Conservation (phyloP, 2,113 vertebrate genomes). For the Microtus richardsoni region DNA sequence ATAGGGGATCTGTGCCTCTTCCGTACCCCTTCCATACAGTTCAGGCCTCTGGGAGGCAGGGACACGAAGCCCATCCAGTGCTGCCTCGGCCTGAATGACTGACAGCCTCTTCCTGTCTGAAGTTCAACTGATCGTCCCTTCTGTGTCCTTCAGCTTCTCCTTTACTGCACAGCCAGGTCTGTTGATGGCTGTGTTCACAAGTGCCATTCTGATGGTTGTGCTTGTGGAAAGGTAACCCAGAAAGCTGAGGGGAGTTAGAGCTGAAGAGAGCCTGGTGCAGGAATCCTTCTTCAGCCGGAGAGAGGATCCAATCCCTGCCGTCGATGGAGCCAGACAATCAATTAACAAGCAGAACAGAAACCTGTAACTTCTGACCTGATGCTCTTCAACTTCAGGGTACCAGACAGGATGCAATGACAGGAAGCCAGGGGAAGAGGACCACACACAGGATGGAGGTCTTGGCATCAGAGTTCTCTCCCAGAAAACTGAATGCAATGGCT, state of each 20-base stretch:
- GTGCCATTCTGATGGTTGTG: constrained; percentile 23
- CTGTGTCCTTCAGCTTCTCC: constrained; percentile 84
- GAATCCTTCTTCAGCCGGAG: not conserved
- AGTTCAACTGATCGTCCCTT: constrained; percentile 62
- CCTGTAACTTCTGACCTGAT: not conserved
- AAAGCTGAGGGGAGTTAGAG: not conserved
- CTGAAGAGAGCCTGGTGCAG: not conserved
- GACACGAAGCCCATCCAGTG: not conserved
- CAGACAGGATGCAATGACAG: not conserved
- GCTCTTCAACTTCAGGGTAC: not conserved
- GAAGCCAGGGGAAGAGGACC: constrained; percentile 3
- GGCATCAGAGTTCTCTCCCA: not conserved
- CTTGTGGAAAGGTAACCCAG: not conserved
- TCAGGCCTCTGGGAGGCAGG: not conserved
- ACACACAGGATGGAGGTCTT: not conserved
- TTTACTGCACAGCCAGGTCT: constrained; percentile 52
- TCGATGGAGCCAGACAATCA: not conserved
- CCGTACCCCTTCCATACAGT: not conserved
- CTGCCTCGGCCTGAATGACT: constrained; percentile 66
- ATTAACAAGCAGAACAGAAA: not conserved
- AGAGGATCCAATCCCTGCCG: not conserved
- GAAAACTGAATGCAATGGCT: not conserved
- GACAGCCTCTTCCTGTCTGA: constrained; percentile 76
- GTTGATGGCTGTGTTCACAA: constrained; percentile 72
- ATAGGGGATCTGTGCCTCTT: not conserved